Evolutionary conservation across 2,888 invertebrate genomes (phyloP), one percentile per base, ranked within the genome.

Genomic region (Watsonalla binaria): DNA sequence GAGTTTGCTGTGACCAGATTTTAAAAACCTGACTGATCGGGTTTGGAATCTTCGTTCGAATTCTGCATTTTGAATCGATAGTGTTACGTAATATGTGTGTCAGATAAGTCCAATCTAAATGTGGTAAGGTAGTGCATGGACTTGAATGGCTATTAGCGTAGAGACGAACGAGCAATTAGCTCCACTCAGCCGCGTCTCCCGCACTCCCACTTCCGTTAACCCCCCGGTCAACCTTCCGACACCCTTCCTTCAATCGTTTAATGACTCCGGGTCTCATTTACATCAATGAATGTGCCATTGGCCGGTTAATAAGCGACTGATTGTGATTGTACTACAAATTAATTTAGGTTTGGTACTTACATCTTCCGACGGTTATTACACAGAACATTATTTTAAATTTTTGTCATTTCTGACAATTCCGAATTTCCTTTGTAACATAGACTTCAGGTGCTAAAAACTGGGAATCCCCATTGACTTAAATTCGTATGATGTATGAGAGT

Each of bases 121-220:
- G 56, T 24, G 4, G 24, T 24, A n/a, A n/a, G 57, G 55, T 45
- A 47, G 54, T 52, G 54, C 45, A 55, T 60, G 55, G 53, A 60
- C 54, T 61, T 62, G 65, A 62, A 57, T 60, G 59, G 57, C 62
- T 56, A 74, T 68, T 70, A 68, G 60, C 58, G 64, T 64, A 53
- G 63, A 66, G 65, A 65, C 72, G 65, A 68, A 66, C 74, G 68
- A 65, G 65, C 77, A 80, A 82, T 82, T 80, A 78, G 68, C 62
- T 69, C 58, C 67, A 76, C 68, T 74, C 64, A 71, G 63, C 63
- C 63, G 13, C 47, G 64, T 66, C 63, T 58, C 62, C 62, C 65
- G 63, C 68, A 72, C 69, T 69, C 71, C 63, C 71, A 66, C 63
- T 70, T 72, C 71, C 68, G 74, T 82, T 83, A 76, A 82, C 79